These are phyloP conservation scores for Lacerta viridis DNA, from an alignment of 2,797 vertebrate genomes.

Conservation along the genomic window DNA sequence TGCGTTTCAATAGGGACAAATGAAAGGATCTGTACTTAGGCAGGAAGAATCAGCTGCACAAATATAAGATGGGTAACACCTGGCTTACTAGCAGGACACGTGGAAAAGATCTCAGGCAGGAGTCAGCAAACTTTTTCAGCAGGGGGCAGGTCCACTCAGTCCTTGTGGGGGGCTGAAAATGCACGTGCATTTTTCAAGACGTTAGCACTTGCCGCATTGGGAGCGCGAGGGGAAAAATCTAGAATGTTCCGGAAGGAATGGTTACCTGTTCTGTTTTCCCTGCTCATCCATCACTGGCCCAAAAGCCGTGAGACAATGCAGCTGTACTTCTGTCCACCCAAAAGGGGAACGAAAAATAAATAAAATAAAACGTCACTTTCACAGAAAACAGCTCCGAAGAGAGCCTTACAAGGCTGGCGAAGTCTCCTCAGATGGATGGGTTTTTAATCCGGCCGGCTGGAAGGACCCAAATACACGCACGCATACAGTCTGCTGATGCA, in stretches of 20 bases:
- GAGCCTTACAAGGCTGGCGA: constrained; percentile 73
- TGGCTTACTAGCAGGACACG: too few species aligned
- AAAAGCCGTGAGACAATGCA: constrained; percentile 50
- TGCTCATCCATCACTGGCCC: constrained; percentile 56
- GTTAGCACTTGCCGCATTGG: background rate
- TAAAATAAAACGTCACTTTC: constrained; percentile 37
- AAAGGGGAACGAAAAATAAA: constrained; percentile 14
- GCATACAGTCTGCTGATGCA: constrained; percentile 1
- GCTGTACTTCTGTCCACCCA: constrained; percentile 47
- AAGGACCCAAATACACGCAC: constrained; percentile 25
- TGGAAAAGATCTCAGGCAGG: too few species aligned
- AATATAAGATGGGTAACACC: too few species aligned
- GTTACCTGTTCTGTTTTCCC: constrained; percentile 21
- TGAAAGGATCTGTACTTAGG: too few species aligned
- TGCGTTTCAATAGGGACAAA: too few species aligned
- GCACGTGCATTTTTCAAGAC: background rate
- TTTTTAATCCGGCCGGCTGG: constrained; percentile 72
- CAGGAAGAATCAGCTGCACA: too few species aligned
- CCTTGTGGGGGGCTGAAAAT: too few species aligned
- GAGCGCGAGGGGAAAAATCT: background rate
- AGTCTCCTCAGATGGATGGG: constrained; percentile 64
- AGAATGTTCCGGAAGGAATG: constrained; percentile 36
- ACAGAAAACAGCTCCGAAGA: constrained; percentile 54
- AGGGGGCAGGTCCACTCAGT: too few species aligned
- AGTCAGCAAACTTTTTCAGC: too few species aligned